Percentiles rank a stretch among this genome's conserved stretches.
Conservation (phyloP, 2,888 invertebrate genomes). For the Alloscopus bannaensis region DNA sequence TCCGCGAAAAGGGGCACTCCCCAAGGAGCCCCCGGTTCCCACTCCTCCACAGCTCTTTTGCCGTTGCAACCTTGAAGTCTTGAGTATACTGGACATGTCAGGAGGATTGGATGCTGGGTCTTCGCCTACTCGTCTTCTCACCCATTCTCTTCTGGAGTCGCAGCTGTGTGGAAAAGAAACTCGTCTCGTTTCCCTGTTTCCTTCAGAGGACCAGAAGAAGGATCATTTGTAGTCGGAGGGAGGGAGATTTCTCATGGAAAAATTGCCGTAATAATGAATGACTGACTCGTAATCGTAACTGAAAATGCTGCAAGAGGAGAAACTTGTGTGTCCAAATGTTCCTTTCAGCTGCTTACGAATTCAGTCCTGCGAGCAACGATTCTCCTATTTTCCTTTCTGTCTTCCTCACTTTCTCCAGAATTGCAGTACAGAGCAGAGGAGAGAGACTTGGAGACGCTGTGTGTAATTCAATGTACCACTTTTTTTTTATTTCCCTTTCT, state of each 20-base stretch:
- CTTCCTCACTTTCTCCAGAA: too few species aligned
- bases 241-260: not conserved
- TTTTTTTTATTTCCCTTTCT: not conserved
- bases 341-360: not conserved
- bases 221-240: conserved; percentile 2
- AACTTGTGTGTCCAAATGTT: not conserved
- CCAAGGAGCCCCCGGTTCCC: conserved; percentile 37
- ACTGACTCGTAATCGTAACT: not conserved
- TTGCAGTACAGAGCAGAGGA: too few species aligned
- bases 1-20: conserved; percentile 61
- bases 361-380: not conserved
- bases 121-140: conserved; percentile 21
- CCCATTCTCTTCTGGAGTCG: conserved; percentile 37
- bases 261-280: conserved; percentile 33
- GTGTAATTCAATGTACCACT: not conserved
- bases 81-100: conserved; percentile 64
- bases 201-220: not conserved
- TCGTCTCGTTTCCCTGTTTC: not conserved
- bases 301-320: not conserved
- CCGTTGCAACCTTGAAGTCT: conserved; percentile 64
- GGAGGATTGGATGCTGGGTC: not conserved
- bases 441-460: not conserved
- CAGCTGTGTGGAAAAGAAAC: not conserved
- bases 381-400: too few species aligned
- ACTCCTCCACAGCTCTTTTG: conserved; percentile 71